Evolutionary conservation across 2,888 invertebrate species (phyloP), one percentile per base, ranked within the genome.

Genomic region (Chironomus tentans): DNA sequence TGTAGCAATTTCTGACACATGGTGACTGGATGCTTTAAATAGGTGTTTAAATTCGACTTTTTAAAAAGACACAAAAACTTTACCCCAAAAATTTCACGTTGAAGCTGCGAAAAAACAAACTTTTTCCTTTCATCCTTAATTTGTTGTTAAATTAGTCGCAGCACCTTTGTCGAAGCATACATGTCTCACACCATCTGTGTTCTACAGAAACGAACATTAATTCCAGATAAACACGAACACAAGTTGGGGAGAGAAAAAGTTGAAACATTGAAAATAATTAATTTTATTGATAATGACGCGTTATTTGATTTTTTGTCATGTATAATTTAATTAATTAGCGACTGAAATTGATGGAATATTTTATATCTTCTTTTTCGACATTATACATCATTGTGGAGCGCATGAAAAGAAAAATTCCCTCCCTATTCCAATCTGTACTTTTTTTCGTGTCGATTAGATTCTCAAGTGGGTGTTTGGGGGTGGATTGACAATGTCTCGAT

Each of bases 251-350:
- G 28, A 38, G 38, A 38, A 10, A 38, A 28, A 28, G 15, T 50
- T 56, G 18, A 56, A 18, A 56, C 56, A 56, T 18, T 7, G 13
- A 70, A 70, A 70, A 47, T 70, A 70, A 70, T 70, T 70, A 70
- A 70, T 70, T 70, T 70, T 70, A 70, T 70, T 70, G 70, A 50
- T 70, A 70, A 70, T 50, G 70, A 70, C 56, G 70, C 70, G 70
- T 70, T 70, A 70, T 70, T 70, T 70, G 70, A 70, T 70, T 70
- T 70, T 22, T 6, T 65, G 70, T 48, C 48, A 70, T 56, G 70
- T 70, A 24, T 22, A 70, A 70, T 70, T 70, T 70, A 70, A 70
- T 70, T 70, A 70, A 70, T 70, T 70, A 70, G 47, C 1, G 13
- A 24, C 21, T 24, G 22, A 65, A 65, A 65, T 65, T 65, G 65